Evolutionary conservation across 2,797 vertebrate species (phyloP).

Genomic region (Myotis vivesi): DNA sequence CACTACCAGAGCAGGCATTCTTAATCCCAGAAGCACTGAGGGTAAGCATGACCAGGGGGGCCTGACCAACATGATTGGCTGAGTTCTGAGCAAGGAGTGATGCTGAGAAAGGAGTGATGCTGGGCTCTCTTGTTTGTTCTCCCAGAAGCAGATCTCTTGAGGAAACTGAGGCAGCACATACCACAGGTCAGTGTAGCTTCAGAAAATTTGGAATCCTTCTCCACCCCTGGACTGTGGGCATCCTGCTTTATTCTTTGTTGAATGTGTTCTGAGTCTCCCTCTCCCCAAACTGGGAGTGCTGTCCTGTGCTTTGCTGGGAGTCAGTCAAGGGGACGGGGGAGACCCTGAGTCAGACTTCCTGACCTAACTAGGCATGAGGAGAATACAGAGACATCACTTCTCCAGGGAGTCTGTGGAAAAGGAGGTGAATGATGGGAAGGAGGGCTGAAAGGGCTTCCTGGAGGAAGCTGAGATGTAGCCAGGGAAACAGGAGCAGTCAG

Average conservation of each 20-base stretch:
- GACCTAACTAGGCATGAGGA: not conserved
- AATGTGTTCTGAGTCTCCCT: not conserved
- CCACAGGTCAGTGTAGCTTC: not conserved
- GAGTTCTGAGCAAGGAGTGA: not conserved
- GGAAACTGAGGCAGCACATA: constrained; percentile 31
- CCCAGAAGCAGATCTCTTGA: not conserved
- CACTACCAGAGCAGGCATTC: not conserved
- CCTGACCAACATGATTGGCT: not conserved
- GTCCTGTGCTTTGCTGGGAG: not conserved
- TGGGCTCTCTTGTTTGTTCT: not conserved
- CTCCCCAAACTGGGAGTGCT: not conserved
- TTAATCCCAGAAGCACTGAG: not conserved
- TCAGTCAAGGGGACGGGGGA: not conserved
- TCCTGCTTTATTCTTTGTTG: not conserved
- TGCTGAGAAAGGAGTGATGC: rapidly evolving
- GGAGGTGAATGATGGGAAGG: not conserved
- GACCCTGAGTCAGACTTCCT: not conserved
- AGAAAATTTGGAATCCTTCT: not conserved
- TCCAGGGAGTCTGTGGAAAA: not conserved
- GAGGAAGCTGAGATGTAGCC: not conserved
- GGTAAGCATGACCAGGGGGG: not conserved
- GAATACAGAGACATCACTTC: not conserved
- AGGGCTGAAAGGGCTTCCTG: not conserved
- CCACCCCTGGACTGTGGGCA: not conserved
- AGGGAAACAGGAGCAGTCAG: not conserved